Evolutionary conservation across 2,797 vertebrate genomes (phyloP), one percentile per base, ranked within the genome.

Genomic region (Cuculus canorus): DNA sequence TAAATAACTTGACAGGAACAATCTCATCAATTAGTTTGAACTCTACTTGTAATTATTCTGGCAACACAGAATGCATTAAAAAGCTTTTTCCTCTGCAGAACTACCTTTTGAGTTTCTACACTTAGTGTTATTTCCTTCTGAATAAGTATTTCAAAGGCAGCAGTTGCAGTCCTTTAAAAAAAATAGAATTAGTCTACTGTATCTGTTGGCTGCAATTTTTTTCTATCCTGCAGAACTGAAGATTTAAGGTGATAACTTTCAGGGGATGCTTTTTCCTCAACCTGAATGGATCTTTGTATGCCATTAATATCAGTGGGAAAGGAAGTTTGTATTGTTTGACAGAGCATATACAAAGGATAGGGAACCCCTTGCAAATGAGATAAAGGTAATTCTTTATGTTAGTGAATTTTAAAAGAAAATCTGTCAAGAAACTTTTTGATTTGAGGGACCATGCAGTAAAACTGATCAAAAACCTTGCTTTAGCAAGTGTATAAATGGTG

Each of bases 311-410:
- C 30, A 50, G 14, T 59, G 13, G 21, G 11, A 54, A 25, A 21
- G 2, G 28, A 81, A 77, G 5, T n/a, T 81, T 59, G 9, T 48
- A 7, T 53, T 61, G 1, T 47, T 81, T 78, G 35, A 50, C 17
- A n/a, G 6, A n/a, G 22, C 4, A 28, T 25, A 33, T 16, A 17
- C 0, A 0, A 81, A 70, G 2, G 11, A 78, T 14, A 54, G 10
- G 23, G 25, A 66, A 52, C 1, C 1, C 3, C 3, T 3, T 56
- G 57, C 16, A 71, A 17, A 33, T 15, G 10, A 82, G 88, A 60
- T 18, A 45, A 71, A 73, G 7, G 5, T 14, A 43, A 37, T 64
- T 56, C 4, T 88, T 83, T 73, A 27, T 27, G 10, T 17, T 13
- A 48, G 32, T 22, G 7, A 52, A 52, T 37, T 37, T 12, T 4